Conservation (phyloP, 2,888 invertebrate species). For the Scrobipalpa atriplicella region DNA sequence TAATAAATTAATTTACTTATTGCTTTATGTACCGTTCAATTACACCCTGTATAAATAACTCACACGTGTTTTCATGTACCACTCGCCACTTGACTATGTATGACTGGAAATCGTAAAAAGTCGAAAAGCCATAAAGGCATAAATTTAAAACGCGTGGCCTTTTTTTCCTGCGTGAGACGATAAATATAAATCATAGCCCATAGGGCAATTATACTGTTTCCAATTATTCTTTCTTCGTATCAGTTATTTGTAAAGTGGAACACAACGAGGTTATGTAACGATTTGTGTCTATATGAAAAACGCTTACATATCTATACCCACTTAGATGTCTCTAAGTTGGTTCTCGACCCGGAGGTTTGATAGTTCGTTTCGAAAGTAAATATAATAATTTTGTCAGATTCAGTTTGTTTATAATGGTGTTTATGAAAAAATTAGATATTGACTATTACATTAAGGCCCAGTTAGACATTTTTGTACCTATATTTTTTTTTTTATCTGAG, state of each 20-base stretch:
- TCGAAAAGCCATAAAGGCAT: slow-evolving; percentile 41
- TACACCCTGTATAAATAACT: slow-evolving; percentile 38
- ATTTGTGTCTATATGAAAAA: background rate
- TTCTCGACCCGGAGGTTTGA: too few relatives aligned
- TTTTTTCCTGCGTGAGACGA: slow-evolving; percentile 59
- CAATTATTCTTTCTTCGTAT: slow-evolving; percentile 52
- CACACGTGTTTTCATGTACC: slow-evolving; percentile 27
- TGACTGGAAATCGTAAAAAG: slow-evolving; percentile 33
- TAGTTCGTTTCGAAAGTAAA: too few relatives aligned
- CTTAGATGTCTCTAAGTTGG: too few relatives aligned
- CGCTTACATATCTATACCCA: too few relatives aligned
- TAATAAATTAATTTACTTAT: too few relatives aligned
- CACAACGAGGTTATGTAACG: background rate
- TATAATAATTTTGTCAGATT: too few relatives aligned
- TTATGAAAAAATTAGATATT: too few relatives aligned
- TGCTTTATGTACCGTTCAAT: too few relatives aligned
- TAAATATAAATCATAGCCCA: slow-evolving; percentile 64
- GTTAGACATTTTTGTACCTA: too few relatives aligned
- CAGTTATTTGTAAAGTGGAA: background rate
- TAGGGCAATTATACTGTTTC: slow-evolving; percentile 57
- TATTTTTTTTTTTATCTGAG: too few relatives aligned
- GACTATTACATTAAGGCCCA: too few relatives aligned
- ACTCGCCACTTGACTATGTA: slow-evolving; percentile 30
- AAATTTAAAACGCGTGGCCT: slow-evolving; percentile 59
- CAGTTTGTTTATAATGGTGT: too few relatives aligned